Conservation (phyloP, 2,797 vertebrate genomes). For the Chromis chromis region DNA sequence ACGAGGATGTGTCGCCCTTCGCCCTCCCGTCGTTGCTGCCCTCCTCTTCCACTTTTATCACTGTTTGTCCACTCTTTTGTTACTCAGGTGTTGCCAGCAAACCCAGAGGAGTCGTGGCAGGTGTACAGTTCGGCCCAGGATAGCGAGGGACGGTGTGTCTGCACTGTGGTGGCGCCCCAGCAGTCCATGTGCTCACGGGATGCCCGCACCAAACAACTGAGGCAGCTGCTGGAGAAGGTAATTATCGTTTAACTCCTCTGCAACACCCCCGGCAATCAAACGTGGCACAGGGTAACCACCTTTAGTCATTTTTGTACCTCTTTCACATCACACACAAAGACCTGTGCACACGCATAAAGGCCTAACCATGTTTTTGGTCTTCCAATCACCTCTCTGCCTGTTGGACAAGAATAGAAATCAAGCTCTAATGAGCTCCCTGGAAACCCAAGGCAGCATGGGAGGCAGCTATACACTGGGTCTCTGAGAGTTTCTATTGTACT, state of each 20-base stretch:
- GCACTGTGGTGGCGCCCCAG: conserved; percentile 99
- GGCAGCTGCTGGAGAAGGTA: conserved; percentile 99
- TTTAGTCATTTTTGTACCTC: conserved; percentile 3
- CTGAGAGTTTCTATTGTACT: conserved; percentile 37
- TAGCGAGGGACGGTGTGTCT: conserved; percentile 98
- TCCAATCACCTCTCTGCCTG: conserved; percentile 44
- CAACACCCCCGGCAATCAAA: conserved; percentile 16
- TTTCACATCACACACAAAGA: conserved; percentile 24
- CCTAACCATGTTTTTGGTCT: conserved; percentile 17
- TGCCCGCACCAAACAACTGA: conserved; percentile 96
- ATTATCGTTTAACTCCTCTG: conserved; percentile 42
- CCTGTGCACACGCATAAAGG: conserved; percentile 1
- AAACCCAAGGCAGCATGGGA: conserved; percentile 70
- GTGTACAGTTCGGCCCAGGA: conserved; percentile 99
- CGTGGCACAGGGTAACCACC: conserved; percentile 8
- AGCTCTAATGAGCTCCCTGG: conserved; percentile 83
- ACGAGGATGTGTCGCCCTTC: background rate
- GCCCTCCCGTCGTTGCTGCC: too few species aligned
- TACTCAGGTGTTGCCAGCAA: conserved; percentile 93
- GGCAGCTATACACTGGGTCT: conserved; percentile 32
- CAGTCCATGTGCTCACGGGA: conserved; percentile 98
- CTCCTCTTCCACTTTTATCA: background rate
- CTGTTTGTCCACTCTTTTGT: background rate
- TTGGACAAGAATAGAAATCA: conserved; percentile 75
- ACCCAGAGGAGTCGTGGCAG: conserved; percentile 99